Conservation (phyloP, 2,797 vertebrate genomes). For the Aplochiton taeniatus region DNA sequence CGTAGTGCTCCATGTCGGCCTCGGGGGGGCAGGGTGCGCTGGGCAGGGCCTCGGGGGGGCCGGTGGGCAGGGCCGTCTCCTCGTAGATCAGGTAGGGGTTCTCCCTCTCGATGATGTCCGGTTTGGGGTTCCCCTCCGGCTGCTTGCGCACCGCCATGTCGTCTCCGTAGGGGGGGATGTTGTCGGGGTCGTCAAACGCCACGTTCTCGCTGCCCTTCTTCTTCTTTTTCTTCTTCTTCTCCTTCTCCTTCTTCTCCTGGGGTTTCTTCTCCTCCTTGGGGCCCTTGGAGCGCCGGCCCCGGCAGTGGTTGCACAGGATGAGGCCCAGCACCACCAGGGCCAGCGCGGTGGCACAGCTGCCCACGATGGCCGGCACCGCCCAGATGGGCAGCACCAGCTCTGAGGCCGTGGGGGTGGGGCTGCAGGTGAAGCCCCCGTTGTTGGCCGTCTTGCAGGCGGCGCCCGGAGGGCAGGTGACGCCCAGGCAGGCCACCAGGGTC, state of each 20-base stretch:
- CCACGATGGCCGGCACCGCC: slow-evolving; percentile 95
- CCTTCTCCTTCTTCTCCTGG: slow-evolving; percentile 88
- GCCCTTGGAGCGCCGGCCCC: slow-evolving; percentile 77
- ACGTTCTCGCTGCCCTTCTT: slow-evolving; percentile 98
- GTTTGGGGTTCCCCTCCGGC: slow-evolving; percentile 96
- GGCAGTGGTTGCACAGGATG: slow-evolving; percentile 94
- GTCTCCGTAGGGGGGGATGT: slow-evolving; percentile 91
- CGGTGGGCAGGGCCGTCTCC: slow-evolving; percentile 89
- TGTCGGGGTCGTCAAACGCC: slow-evolving; percentile 93
- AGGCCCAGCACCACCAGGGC: slow-evolving; percentile 92
- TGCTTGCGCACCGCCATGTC: slow-evolving; percentile 96
- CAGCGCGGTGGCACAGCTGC: slow-evolving; percentile 89
- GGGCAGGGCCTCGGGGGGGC: slow-evolving; percentile 82
- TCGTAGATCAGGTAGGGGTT: slow-evolving; percentile 97
- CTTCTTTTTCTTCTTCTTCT: slow-evolving; percentile 94
- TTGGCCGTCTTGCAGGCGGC: slow-evolving; percentile 77
- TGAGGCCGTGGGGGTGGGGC: slow-evolving; percentile 62
- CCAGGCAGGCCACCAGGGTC: slow-evolving; percentile 86
- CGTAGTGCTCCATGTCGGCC: slow-evolving; percentile 93
- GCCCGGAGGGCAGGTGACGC: slow-evolving; percentile 82
- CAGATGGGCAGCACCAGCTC: slow-evolving; percentile 89
- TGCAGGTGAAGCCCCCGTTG: slow-evolving; percentile 81
- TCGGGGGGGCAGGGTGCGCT: slow-evolving; percentile 90
- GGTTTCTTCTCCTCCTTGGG: slow-evolving; percentile 90
- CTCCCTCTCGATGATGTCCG: slow-evolving; percentile 96